These are phyloP conservation scores for Agriopis aurantiaria DNA, from an alignment of 2,888 invertebrate species.

Conservation along the genomic window DNA sequence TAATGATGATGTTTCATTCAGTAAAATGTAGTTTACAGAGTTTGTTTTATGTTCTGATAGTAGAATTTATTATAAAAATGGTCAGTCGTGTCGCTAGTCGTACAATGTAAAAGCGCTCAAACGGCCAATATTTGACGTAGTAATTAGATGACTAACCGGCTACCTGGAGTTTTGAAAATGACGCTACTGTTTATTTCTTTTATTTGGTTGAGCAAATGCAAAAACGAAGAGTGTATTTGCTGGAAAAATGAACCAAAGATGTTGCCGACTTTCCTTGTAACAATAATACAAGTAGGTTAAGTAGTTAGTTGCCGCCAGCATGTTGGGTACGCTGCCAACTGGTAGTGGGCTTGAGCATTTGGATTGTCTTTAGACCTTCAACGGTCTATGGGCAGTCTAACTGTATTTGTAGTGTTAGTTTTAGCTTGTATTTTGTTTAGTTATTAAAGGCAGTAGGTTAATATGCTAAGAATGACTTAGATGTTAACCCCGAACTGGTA, in stretches of 20 bases:
- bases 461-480: background rate
- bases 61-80: too few relatives aligned
- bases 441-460: too few relatives aligned
- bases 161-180: slow-evolving; percentile 19
- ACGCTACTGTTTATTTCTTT: slow-evolving; percentile 26
- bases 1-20: too few relatives aligned
- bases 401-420: too few relatives aligned
- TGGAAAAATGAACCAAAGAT: slow-evolving; percentile 6
- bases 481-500: background rate
- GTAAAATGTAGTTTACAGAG: too few relatives aligned
- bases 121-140: slow-evolving; percentile 27
- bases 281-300: background rate
- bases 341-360: too few relatives aligned
- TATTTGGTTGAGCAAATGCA: slow-evolving; percentile 21
- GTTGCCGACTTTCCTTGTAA: slow-evolving; percentile 19
- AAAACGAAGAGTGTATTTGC: slow-evolving; percentile 10
- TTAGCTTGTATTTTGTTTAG: too few relatives aligned
- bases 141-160: slow-evolving; percentile 30
- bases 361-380: too few relatives aligned
- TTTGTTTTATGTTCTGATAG: too few relatives aligned
- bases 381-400: too few relatives aligned
- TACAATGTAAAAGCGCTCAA: background rate
- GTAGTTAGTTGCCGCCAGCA: too few relatives aligned
- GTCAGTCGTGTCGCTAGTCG: background rate
- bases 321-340: too few relatives aligned